Percentiles rank a stretch among this genome's conserved stretches.
phyloP scores from a whole-genome alignment of 2,888 invertebrate species.

The Bursaphelenchus okinawaensis region DNA sequence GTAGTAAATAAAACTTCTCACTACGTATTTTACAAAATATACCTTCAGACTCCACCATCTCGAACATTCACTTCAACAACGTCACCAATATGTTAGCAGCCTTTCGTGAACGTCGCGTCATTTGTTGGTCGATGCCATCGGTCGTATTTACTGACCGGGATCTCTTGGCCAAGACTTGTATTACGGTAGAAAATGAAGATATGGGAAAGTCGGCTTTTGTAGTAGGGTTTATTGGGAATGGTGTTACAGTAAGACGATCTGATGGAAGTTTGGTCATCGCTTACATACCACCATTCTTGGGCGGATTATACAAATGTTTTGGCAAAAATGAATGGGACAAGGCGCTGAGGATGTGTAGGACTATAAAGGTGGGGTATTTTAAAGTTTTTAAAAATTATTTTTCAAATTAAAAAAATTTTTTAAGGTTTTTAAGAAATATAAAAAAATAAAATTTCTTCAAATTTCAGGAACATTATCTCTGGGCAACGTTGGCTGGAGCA shows the following conservation, averaged over 20 bases:
- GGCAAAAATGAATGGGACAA: conserved; percentile 76
- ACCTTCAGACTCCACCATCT: conserved; percentile 60
- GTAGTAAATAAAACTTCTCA: no score
- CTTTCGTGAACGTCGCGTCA: conserved; percentile 71
- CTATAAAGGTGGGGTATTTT: conserved; percentile 62
- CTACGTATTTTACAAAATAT: no score
- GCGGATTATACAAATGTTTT: conserved; percentile 64
- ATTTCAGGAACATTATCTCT: conserved; percentile 64
- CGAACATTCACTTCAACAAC: conserved; percentile 70
- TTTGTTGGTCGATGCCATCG: conserved; percentile 76
- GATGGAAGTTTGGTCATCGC: conserved; percentile 79
- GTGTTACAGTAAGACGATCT: conserved; percentile 75
- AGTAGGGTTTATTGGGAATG: conserved; percentile 71
- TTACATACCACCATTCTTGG: conserved; percentile 69
- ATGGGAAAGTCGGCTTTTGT: conserved; percentile 49
- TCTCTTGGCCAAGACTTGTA: conserved; percentile 66
- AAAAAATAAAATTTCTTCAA: background rate
- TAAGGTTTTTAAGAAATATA: background rate
- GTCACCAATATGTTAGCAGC: conserved; percentile 65
- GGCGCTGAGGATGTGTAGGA: conserved; percentile 73
- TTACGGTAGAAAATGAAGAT: conserved; percentile 60
- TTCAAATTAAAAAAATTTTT: background rate
- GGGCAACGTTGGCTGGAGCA: conserved; percentile 88
- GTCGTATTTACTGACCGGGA: conserved; percentile 71
- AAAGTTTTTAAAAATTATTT: background rate